Evolutionary conservation across 2,113 vertebrate species (phyloP).

Genomic region (Calypte anna): DNA sequence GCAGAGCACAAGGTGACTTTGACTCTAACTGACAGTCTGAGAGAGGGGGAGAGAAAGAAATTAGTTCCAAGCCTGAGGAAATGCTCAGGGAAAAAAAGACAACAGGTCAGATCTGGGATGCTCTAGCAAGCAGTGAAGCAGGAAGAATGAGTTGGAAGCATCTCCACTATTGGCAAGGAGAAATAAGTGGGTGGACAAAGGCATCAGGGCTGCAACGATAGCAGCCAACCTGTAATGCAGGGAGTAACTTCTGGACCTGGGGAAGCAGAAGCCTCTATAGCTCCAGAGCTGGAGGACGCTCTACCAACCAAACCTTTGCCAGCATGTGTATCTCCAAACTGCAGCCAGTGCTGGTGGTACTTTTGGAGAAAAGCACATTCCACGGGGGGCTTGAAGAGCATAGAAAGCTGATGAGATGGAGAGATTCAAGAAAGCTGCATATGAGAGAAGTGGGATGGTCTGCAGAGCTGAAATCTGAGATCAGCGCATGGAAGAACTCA

Average conservation of each 20-base stretch:
- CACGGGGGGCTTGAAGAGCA: not conserved
- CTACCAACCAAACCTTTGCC: not conserved
- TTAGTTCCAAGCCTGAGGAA: conserved; percentile 39
- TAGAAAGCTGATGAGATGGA: not conserved
- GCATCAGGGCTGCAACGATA: not conserved
- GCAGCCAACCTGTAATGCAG: not conserved
- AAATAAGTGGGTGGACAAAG: not conserved
- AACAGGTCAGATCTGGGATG: not conserved
- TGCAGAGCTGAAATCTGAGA: not conserved
- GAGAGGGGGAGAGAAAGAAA: not conserved
- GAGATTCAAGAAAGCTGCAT: not conserved
- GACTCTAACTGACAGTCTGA: conserved; percentile 58
- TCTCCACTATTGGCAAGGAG: not conserved
- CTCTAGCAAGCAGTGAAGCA: not conserved
- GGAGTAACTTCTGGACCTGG: not conserved
- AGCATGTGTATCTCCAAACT: not conserved
- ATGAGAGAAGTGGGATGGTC: not conserved
- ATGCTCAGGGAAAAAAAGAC: not conserved
- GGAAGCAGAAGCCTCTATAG: not conserved
- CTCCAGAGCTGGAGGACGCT: not conserved
- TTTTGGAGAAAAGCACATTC: not conserved
- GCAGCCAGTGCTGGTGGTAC: not conserved
- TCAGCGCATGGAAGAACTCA: not conserved
- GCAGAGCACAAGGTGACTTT: conserved; percentile 63
- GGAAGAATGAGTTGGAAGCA: not conserved